Base-by-base conservation (phyloP, 2,113 vertebrate genomes). In the Esox niger region DNA sequence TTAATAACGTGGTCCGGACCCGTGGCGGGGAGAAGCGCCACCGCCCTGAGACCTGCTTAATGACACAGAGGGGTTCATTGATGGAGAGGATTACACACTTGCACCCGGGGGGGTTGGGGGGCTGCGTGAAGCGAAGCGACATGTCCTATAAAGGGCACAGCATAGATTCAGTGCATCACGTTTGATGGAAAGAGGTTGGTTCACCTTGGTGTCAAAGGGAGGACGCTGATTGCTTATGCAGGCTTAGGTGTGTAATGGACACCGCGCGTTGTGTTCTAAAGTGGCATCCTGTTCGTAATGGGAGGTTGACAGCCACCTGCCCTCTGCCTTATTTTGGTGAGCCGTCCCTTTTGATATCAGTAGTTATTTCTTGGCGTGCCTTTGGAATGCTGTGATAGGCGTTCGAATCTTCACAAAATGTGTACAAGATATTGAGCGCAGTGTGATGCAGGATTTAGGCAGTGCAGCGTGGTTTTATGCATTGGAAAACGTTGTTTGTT, bases 31-130 rank as follows among this genome's bases (percentile, higher is more conserved):
- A 75, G 69, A 87, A 82, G 70, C 71, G 79, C 84, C 75, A 43
- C 79, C 83, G 79, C 87, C 79, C 82, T 79, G 84, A 79, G 83
- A 89, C 75, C 71, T 75, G 81, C 84, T 84, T 88, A 88, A 91
- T 87, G 85, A 86, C 84, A 85, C 85, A 81, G 79, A 76, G 74
- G 84, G 82, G 82, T 87, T 87, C 83, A 85, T 87, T 89, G 89
- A 88, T 89, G 84, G 83, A 86, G 85, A 82, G 83, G 84, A 87
- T 84, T 88, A 86, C 78, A 81, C 56, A 77, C 82, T 65, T n/a
- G 29, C 82, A 79, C 8, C 61, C 76, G 35, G 82, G 80, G 74
- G 3, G 3, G 3, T 63, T 29, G 30, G 77, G n/a, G n/a, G n/a
- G n/a, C n/a, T n/a, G n/a, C n/a, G n/a, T 62, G 2, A 74, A 74